phyloP scores from a whole-genome alignment of 2,797 vertebrate genomes.

The Meriones psammophilus region DNA sequence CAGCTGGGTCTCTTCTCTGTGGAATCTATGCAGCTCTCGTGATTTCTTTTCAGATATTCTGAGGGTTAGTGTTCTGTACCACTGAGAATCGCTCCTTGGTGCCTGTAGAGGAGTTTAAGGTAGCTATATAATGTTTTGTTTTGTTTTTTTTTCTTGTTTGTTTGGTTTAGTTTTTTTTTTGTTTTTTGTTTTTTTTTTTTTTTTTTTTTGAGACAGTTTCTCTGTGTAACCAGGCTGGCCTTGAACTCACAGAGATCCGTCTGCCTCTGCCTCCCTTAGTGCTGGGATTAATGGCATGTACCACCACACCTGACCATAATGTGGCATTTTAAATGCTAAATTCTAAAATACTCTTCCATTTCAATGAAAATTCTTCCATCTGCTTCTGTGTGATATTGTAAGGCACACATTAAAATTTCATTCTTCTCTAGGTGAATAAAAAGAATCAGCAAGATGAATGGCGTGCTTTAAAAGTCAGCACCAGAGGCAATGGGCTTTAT shows the following conservation, averaged over 20 bases:
- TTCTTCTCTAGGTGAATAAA: conserved; percentile 45
- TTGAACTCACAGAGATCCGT: no score
- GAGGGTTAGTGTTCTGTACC: not conserved
- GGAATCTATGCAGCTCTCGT: rapidly evolving
- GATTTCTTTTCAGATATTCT: not conserved
- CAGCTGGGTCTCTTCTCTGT: not conserved
- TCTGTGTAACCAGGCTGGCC: no score
- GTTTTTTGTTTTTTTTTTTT: no score
- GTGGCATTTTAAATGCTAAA: not conserved
- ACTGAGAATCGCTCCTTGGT: not conserved
- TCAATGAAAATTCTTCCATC: conserved; percentile 7
- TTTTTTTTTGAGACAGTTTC: no score
- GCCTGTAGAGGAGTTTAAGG: not conserved
- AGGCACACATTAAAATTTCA: conserved; percentile 38
- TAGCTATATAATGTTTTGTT: not conserved
- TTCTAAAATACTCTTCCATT: not conserved
- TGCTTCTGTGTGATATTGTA: not conserved
- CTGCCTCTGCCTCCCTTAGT: no score
- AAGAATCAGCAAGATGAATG: not conserved
- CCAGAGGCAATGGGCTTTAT: not conserved
- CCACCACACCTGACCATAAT: no score
- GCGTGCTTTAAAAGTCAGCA: conserved; percentile 30
- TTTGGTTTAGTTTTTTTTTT: no score
- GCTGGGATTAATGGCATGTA: no score
- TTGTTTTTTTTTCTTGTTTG: no score